Evolutionary conservation across 2,797 vertebrate species (phyloP).

Genomic region (Eulemur albifrons): DNA sequence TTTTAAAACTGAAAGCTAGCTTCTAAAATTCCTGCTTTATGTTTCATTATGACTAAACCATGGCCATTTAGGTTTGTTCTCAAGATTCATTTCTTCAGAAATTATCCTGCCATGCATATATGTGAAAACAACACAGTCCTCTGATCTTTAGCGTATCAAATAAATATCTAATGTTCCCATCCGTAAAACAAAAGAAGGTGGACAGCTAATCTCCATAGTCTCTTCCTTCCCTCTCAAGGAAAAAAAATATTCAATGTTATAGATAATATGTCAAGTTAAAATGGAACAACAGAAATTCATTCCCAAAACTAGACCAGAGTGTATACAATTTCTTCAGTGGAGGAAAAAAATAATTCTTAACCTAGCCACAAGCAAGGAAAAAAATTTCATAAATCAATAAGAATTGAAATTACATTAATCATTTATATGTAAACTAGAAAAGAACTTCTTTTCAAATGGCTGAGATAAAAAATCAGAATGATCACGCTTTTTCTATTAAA

Average conservation of each 20-base stretch:
- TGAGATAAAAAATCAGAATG: constrained; percentile 37
- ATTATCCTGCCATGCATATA: background rate
- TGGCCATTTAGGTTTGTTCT: background rate
- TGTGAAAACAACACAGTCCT: background rate
- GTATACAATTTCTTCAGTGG: background rate
- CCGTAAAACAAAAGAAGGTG: background rate
- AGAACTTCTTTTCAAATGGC: background rate
- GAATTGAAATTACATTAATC: constrained; percentile 51
- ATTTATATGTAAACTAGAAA: constrained; percentile 44
- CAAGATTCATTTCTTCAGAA: background rate
- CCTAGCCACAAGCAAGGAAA: constrained; percentile 1
- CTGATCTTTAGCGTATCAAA: background rate
- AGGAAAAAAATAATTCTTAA: background rate
- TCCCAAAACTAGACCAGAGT: background rate
- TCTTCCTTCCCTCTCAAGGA: background rate
- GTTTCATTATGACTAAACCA: background rate
- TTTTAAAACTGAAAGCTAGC: background rate
- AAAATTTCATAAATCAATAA: constrained; percentile 16
- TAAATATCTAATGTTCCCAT: background rate
- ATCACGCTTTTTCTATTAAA: background rate
- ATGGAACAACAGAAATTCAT: background rate
- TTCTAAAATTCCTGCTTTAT: background rate
- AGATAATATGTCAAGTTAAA: background rate
- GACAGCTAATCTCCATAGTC: background rate
- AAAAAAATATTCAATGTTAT: background rate